phyloP scores from a whole-genome alignment of 2,797 vertebrate genomes.

The Notolabrus celidotus region DNA sequence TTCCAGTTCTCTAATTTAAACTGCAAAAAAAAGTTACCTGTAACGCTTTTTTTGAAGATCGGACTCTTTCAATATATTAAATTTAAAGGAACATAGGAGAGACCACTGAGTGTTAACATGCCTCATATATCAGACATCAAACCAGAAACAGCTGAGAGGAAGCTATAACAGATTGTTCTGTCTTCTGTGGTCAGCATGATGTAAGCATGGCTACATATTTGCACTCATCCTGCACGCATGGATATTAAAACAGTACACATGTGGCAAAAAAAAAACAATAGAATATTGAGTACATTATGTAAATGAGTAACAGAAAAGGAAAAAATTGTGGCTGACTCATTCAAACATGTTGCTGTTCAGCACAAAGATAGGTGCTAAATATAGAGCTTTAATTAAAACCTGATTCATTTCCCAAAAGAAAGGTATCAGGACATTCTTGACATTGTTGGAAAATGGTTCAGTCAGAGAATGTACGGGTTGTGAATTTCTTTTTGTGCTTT shows the following conservation, averaged over 20 bases:
- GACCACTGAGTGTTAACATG: slow-evolving; percentile 2
- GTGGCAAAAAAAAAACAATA: not conserved
- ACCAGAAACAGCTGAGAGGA: slow-evolving; percentile 9
- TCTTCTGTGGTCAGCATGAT: slow-evolving; percentile 1
- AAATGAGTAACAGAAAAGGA: not conserved
- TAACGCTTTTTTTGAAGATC: not conserved
- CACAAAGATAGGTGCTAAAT: not conserved
- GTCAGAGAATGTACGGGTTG: not conserved
- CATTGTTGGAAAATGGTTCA: not conserved
- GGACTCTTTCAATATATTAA: not conserved
- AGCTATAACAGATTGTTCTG: not conserved
- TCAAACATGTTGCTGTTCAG: not conserved
- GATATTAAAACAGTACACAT: slow-evolving; percentile 8
- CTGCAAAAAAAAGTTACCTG: not conserved
- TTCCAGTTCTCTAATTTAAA: no score
- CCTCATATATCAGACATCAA: not conserved
- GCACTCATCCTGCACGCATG: slow-evolving; percentile 11
- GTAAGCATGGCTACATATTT: slow-evolving; percentile 6
- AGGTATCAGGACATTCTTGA: not conserved
- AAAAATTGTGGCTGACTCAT: not conserved
- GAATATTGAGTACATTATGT: not conserved
- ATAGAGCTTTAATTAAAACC: not conserved
- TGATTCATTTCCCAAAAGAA: not conserved
- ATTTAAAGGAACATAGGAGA: not conserved
- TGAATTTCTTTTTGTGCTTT: no score